Evolutionary conservation across 30 jellyfish, hydroid and myxozoan species (phyloP), one percentile per base, ranked within the genome.

Genomic region (Chrysaora quinquecirrha): DNA sequence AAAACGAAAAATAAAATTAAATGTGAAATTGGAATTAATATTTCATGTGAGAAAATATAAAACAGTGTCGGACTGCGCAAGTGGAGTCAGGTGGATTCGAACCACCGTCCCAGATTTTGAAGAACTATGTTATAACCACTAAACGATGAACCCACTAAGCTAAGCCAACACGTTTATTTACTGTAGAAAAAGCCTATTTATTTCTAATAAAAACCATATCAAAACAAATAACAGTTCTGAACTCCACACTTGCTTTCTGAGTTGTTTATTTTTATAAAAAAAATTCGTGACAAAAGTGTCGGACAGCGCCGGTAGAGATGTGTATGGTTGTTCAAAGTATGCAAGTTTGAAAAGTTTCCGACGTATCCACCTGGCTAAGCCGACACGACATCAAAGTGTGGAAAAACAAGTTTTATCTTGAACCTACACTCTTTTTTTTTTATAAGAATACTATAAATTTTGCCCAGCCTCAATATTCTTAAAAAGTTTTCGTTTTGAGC

Each of bases 301-400:
- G 54, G 54, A 38, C 54, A 14, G 54, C 54, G 54, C 54, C 6
- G 54, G 14, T 38, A 14, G n/a, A n/a, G 54, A 14, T 38, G 54
- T 38, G 6, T 38, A 38, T 6, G 54, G 6, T 3, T 38, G 54
- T 3, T 6, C 6, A 3, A 38, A 38, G 14, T 14, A 3, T 38
- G 11, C 6, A 38, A 38, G 54, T 6, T 38, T 38, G 6, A 14
- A 3, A 38, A 38, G 54, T 3, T 3, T 38, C 6, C 76, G 87
- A 75, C 1, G 87, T 3, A 75, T 35, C 87, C 87, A 75, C 76
- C 16, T 27, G 14, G 87, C 87, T 28, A 49, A 75, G 87, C 87
- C 87, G 48, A 60, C 87, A 56, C 75, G 75, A 10, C 19, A 1
- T 0, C 9, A 3, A 4, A 2, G 6, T 52, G 68, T 2, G 29